Evolutionary conservation across 2,113 vertebrate species (phyloP).

Genomic region (Toxotes chatareus): DNA sequence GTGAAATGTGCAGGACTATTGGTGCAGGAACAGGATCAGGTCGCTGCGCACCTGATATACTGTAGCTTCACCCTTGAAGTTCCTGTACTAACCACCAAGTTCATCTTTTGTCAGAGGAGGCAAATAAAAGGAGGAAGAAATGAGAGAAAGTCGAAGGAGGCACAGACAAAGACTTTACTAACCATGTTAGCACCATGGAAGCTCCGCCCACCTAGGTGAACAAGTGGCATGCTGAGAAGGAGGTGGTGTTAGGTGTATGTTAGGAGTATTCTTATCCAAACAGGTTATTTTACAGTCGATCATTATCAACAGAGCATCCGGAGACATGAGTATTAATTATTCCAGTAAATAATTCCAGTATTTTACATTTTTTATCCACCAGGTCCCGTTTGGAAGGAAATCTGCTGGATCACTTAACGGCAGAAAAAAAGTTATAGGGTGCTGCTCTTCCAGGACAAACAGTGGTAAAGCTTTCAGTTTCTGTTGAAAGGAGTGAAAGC

Average conservation of each 20-base stretch:
- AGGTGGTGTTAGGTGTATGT: conserved; percentile 8
- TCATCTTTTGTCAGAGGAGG: conserved; percentile 9
- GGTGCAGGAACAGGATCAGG: conserved; percentile 12
- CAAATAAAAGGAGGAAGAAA: not conserved
- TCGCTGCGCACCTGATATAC: not conserved
- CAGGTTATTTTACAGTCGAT: conserved; percentile 34
- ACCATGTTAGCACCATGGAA: conserved; percentile 46
- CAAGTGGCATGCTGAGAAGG: conserved; percentile 60
- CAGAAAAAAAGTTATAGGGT: not conserved
- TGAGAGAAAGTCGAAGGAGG: conserved; percentile 23
- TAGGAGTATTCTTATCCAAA: conserved; percentile 38
- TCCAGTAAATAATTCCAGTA: conserved; percentile 47
- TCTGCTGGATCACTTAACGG: not conserved
- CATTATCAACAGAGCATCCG: conserved; percentile 20
- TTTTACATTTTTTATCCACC: conserved; percentile 47
- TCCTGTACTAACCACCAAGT: not conserved
- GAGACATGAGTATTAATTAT: conserved; percentile 28
- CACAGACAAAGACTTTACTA: conserved; percentile 15
- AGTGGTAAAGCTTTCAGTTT: not conserved
- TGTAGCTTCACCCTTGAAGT: not conserved
- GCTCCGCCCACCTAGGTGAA: conserved; percentile 19
- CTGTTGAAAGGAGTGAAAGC: not conserved
- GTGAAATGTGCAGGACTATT: not conserved
- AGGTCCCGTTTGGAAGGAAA: not conserved
- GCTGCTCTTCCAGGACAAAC: not conserved